A percentile compares a stretch with the other conserved stretches of the same genome.
Evolutionary conservation across 2,797 vertebrate species (phyloP).

Genomic region (Luscinia luscinia): DNA sequence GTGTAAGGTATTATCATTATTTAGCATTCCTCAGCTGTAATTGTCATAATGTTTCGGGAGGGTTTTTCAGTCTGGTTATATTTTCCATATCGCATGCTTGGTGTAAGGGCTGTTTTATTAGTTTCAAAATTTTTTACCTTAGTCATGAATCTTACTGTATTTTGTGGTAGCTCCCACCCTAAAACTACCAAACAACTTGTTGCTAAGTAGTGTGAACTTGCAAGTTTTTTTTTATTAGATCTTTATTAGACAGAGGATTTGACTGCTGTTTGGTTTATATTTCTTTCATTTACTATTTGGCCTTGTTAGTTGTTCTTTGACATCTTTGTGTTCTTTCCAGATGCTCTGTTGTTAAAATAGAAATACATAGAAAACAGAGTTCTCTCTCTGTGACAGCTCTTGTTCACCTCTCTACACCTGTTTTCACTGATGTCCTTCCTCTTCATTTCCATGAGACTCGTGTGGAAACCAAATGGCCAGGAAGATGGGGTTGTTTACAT

Average conservation of each 20-base stretch:
- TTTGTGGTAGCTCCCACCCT: background rate
- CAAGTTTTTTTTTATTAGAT: background rate
- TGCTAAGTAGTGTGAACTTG: background rate
- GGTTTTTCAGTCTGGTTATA: background rate
- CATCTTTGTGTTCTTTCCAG: background rate
- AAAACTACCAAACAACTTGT: background rate
- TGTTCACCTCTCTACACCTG: background rate
- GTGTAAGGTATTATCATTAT: conserved; percentile 11
- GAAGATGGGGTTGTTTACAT: background rate
- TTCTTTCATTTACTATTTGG: background rate
- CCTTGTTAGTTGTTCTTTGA: background rate
- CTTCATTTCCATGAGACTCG: background rate
- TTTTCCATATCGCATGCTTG: background rate
- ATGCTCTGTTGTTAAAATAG: background rate
- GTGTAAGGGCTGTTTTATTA: background rate
- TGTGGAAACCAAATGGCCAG: background rate
- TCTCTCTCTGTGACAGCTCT: background rate
- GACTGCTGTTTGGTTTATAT: background rate
- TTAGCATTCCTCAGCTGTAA: conserved; percentile 9
- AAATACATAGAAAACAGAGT: background rate
- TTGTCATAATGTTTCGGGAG: background rate
- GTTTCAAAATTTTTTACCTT: background rate
- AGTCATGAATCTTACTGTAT: background rate
- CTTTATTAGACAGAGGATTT: background rate
- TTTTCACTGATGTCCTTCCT: background rate